phyloP scores from a whole-genome alignment of 2,113 vertebrate species.

The Irena cyanogastra region DNA sequence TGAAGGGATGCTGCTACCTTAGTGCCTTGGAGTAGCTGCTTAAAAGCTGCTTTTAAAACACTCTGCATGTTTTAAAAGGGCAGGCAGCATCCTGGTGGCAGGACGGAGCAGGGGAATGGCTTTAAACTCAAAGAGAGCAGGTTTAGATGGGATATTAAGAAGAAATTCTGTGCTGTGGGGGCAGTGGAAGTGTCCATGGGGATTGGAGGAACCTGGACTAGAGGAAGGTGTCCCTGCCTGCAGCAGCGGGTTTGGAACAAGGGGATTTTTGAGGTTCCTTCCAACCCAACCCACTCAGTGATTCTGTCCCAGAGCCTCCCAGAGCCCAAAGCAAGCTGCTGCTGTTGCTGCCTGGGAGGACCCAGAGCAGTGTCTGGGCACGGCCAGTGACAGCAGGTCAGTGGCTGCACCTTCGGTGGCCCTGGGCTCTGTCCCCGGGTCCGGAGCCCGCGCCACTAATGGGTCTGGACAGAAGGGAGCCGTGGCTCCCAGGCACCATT shows the following conservation, averaged over 20 bases:
- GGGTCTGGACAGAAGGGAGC: not conserved
- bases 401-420: rapidly evolving
- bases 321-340: not conserved
- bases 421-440: rapidly evolving
- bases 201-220: not conserved
- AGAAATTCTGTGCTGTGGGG: not conserved
- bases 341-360: not conserved
- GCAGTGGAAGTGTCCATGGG: not conserved
- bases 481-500: not conserved
- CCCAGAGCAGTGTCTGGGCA: not conserved
- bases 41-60: not conserved
- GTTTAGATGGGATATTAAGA: not conserved
- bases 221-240: not conserved
- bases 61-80: not conserved
- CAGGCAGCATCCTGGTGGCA: not conserved
- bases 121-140: not conserved
- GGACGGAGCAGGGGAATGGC: not conserved
- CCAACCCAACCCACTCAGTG: not conserved
- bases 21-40: not conserved
- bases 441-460: not conserved
- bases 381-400: rapidly evolving
- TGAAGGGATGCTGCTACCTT: not conserved
- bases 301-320: not conserved
- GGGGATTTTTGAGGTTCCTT: not conserved
- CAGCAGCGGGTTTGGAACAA: not conserved